Base-by-base conservation (phyloP, 2,888 invertebrate genomes). In the Papilio protenor region DNA sequence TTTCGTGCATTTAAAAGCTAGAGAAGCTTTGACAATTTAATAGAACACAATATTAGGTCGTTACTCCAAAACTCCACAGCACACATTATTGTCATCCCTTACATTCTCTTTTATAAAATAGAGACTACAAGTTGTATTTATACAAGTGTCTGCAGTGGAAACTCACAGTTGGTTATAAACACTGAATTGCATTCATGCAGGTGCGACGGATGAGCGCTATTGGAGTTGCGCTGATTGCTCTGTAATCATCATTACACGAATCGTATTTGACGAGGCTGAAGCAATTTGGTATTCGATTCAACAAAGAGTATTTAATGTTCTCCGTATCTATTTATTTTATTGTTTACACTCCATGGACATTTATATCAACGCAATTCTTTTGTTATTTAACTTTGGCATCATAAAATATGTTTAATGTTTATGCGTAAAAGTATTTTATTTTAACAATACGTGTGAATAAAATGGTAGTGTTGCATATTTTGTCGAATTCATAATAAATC, bases 161-260 rank as follows among this genome's bases (percentile, higher is more conserved):
- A 52, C 52, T 16, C 49, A 16, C 21, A 21, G 59, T 59, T 55
- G 18, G 23, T 12, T 59, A 71, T 55, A n/a, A n/a, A 23, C 33
- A 52, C n/a, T 72, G 33, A 72, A 76, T 33, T 76, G 11, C 27
- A 76, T 71, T 70, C 21, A 61, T 64, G 64, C 55, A 27, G 52
- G 52, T 33, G 27, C 59, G 71, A 76, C 76, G 72, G 64, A 76
- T 72, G 76, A 49, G 64, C 10, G 61, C 61, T 76, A 72, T 76
- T 76, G 52, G 52, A 33, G 59, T 72, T 52, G 72, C 72, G 40
- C 33, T 40, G 49, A 77, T 27, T 77, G 66, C 47, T 47, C 27
- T 27, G 77, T n/a, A 73, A 75, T 79, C 59, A 75, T 61, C 71
- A 66, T 78, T 61, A 78, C 23, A 66, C 70, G 47, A 27, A 70